Percentiles rank a stretch among this genome's conserved stretches.
phyloP scores from a whole-genome alignment of 2,797 vertebrate species.

The Fistularia commersonii region DNA sequence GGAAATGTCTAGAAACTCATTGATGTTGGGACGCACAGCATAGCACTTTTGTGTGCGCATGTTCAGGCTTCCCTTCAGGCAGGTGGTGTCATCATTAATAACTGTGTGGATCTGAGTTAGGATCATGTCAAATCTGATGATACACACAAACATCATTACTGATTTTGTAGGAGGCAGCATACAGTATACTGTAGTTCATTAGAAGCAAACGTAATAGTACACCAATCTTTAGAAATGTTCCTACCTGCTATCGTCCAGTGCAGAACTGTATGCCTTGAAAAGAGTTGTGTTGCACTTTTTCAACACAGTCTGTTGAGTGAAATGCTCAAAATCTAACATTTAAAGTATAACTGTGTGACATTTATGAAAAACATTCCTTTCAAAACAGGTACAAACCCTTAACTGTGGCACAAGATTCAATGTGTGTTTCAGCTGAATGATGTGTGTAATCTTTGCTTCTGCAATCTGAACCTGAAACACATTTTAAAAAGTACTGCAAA shows the following conservation, averaged over 20 bases:
- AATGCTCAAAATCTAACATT: neutral
- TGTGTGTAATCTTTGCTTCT: conserved; percentile 94
- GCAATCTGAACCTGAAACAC: conserved; percentile 83
- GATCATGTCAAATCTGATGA: conserved; percentile 84
- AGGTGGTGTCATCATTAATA: conserved; percentile 88
- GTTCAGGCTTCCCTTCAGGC: conserved; percentile 89
- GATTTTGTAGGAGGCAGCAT: no score
- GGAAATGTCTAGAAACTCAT: conserved; percentile 93
- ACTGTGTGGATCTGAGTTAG: conserved; percentile 91
- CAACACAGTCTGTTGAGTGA: conserved; percentile 72
- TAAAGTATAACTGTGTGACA: neutral
- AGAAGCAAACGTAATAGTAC: neutral
- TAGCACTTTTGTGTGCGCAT: conserved; percentile 98
- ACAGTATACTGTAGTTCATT: no score
- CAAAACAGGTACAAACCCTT: conserved; percentile 74
- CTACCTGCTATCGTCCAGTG: conserved; percentile 90
- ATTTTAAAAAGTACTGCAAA: conserved; percentile 4
- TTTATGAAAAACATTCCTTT: neutral
- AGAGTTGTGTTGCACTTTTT: conserved; percentile 84
- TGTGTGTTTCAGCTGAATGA: conserved; percentile 95
- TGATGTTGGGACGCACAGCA: conserved; percentile 90
- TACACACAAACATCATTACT: neutral
- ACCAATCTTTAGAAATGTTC: neutral
- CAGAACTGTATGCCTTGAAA: conserved; percentile 85
- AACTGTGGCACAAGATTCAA: conserved; percentile 88